phyloP scores from a whole-genome alignment of 2,888 invertebrate genomes.

The Steinernema scapterisci region DNA sequence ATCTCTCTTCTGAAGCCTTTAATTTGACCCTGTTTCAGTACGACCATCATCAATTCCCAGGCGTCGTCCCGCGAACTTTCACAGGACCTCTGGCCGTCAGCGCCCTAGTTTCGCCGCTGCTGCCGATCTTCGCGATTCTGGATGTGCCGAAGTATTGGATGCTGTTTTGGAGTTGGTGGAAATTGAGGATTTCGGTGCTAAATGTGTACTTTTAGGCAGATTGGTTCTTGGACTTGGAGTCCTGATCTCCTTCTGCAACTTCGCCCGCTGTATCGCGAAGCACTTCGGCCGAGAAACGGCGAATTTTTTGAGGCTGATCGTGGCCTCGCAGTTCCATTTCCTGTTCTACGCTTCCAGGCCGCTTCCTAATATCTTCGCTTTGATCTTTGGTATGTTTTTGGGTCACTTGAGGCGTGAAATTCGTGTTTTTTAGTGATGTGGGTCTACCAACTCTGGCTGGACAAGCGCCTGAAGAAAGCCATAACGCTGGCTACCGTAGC shows the following conservation, averaged over 20 bases:
- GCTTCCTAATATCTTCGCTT: constrained; percentile 89
- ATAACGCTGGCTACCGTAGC: constrained; percentile 71
- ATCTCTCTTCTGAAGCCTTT: constrained; percentile 5
- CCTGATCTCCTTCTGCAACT: constrained; percentile 77
- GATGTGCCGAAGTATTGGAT: constrained; percentile 57
- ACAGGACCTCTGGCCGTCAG: constrained; percentile 86
- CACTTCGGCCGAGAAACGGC: constrained; percentile 80
- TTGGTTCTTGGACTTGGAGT: constrained; percentile 80
- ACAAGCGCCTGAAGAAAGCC: constrained; percentile 74
- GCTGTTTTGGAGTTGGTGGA: constrained; percentile 50
- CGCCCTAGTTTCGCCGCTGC: constrained; percentile 70
- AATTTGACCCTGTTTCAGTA: constrained; percentile 76
- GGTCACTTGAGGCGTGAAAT: too few relatives aligned
- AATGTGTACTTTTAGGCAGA: constrained; percentile 81
- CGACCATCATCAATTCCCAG: constrained; percentile 93
- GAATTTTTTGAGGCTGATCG: constrained; percentile 71
- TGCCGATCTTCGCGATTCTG: constrained; percentile 41
- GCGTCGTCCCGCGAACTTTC: constrained; percentile 95
- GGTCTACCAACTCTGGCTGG: constrained; percentile 36
- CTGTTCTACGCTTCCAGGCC: constrained; percentile 93
- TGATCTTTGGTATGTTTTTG: constrained; percentile 72
- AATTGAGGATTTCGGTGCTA: too few relatives aligned
- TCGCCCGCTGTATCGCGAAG: constrained; percentile 78
- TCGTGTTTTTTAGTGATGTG: constrained; percentile 14
- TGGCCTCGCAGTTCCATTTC: constrained; percentile 93